Base-by-base conservation (phyloP, 1,140 invertebrate species). In the Meloidogyne exigua region DNA sequence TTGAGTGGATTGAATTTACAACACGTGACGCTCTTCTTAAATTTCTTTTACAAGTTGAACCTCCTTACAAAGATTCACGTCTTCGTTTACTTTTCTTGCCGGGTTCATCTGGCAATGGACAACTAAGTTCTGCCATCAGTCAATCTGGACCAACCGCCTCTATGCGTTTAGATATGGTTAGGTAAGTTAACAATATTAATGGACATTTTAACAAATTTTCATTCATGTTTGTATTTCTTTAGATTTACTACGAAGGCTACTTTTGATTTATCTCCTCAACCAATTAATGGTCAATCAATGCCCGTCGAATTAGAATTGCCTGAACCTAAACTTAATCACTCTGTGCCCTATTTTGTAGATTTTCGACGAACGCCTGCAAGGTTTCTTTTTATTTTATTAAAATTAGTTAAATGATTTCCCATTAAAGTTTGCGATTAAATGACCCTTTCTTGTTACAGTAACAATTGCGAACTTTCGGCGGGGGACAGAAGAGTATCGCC, bases 1-100 rank as follows among this genome's bases (percentile, higher is more conserved):
- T 84, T 57, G 66, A 79, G 15, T 86, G 86, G 85, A 75, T 86
- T 63, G 80, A 85, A 68, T 87, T 85, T 76, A 75, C 72, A 39
- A 68, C 42, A 9, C 73, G 79, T 32, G 79, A 82, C 49, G 67
- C 67, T 15, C 84, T 76, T 32, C 77, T 85, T 44, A 75, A 81
- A 67, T 84, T 76, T 70, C 23, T 73, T 57, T 65, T 73, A 21
- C 72, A 62, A 64, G 72, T 73, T 15, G 57, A 73, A 32, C 72
- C 72, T 9, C 32, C 69, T 15, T 77, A 49, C 32, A 75, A 78
- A 32, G 49, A 75, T 26, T 68, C 76, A 15, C 73, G 73, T 10
- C 23, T 76, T 21, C 72, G 68, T 21, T 32, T 78, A 13, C 64
- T 78, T 23, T 64, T 78, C 42, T 26, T 78, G 21, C 75, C 76